These are phyloP conservation scores for Cossypha polioptera DNA, from an alignment of 2,797 vertebrate species.

Conservation along the genomic window DNA sequence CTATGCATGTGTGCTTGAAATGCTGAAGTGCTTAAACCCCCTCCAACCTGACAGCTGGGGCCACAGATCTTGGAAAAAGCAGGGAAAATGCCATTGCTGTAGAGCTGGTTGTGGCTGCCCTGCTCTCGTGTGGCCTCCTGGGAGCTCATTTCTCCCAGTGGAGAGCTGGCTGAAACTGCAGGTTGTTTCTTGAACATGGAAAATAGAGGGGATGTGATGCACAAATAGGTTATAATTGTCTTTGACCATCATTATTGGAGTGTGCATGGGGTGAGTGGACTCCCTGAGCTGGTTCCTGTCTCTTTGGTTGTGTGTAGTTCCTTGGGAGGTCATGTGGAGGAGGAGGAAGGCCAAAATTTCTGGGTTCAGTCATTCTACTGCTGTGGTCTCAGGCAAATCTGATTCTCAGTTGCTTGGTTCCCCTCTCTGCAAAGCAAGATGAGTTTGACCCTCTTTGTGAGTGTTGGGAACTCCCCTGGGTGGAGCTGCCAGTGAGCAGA, in stretches of 20 bases:
- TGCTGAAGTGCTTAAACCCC: background rate
- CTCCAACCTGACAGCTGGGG: background rate
- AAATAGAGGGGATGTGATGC: background rate
- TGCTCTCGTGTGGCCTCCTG: fast-evolving
- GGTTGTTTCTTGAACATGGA: background rate
- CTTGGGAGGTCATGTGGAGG: fast-evolving
- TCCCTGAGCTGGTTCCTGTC: fast-evolving
- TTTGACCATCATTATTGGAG: background rate
- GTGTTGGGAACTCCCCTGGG: background rate
- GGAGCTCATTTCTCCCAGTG: background rate
- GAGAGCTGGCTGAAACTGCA: background rate
- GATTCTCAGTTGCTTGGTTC: background rate
- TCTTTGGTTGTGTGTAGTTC: background rate
- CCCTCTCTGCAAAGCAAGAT: background rate
- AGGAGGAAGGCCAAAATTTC: background rate
- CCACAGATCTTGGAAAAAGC: background rate
- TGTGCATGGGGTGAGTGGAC: fast-evolving
- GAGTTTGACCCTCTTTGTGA: background rate
- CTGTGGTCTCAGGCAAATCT: background rate
- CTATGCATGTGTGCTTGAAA: background rate
- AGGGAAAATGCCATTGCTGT: background rate
- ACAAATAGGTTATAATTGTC: background rate
- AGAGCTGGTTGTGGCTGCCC: fast-evolving
- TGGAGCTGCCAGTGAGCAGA: background rate
- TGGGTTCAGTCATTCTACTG: background rate